phyloP scores from a whole-genome alignment of 2,888 invertebrate genomes.

The Temnothorax unifasciatus region DNA sequence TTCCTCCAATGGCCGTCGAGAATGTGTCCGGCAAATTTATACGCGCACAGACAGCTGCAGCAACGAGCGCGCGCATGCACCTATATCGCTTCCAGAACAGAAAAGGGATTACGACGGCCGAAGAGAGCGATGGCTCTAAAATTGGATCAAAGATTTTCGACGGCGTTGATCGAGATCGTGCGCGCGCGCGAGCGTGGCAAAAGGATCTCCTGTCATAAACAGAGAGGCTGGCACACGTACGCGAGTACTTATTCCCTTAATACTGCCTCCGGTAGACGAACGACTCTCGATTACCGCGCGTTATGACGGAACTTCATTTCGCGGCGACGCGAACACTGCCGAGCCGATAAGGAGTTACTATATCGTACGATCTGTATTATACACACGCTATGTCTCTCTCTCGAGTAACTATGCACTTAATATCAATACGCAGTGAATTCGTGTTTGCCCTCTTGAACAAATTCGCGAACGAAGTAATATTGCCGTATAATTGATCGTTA shows the following conservation, averaged over 20 bases:
- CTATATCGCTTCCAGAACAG: slow-evolving; percentile 64
- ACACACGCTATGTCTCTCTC: not conserved
- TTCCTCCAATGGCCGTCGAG: slow-evolving; percentile 66
- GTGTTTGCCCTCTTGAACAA: not conserved
- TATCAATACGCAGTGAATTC: slow-evolving; percentile 2
- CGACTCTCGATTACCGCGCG: slow-evolving; percentile 23
- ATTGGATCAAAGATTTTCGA: slow-evolving; percentile 66
- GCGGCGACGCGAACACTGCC: not conserved
- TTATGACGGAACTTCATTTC: not conserved
- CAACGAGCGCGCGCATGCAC: slow-evolving; percentile 38
- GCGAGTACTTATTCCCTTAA: slow-evolving; percentile 24
- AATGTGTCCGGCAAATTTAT: slow-evolving; percentile 70
- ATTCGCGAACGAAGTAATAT: slow-evolving; percentile 10
- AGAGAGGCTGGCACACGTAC: not conserved
- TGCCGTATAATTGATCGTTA: slow-evolving; percentile 47
- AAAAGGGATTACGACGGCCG: slow-evolving; percentile 63
- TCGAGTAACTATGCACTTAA: slow-evolving; percentile 3
- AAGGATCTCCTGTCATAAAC: slow-evolving; percentile 44
- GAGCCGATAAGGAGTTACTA: not conserved
- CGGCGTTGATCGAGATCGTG: slow-evolving; percentile 48
- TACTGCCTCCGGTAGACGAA: not conserved
- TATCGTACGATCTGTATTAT: not conserved
- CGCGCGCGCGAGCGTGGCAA: slow-evolving; percentile 19
- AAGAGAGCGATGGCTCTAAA: slow-evolving; percentile 62
- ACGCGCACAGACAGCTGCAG: slow-evolving; percentile 48